These are phyloP conservation scores for Gerris lacustris DNA, from an alignment of 2,888 invertebrate genomes.

Conservation along the genomic window DNA sequence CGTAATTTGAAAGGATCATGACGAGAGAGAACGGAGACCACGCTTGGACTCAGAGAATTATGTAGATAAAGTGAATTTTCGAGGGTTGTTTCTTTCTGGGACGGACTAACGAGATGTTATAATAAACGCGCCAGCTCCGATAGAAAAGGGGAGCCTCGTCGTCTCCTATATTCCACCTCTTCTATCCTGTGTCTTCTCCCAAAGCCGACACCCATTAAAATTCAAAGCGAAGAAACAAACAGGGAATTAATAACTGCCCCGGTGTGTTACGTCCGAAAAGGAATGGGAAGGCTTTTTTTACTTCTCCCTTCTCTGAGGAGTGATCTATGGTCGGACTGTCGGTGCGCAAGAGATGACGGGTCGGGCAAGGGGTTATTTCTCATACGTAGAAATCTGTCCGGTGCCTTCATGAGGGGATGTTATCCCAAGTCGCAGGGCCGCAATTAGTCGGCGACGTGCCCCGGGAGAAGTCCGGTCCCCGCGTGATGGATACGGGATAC, in stretches of 20 bases:
- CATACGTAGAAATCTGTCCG: background rate
- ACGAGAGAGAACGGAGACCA: no score
- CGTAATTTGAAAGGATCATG: no score
- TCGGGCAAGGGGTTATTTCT: background rate
- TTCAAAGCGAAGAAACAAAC: background rate
- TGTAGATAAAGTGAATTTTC: conserved; percentile 1
- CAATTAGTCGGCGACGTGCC: background rate
- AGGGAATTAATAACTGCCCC: background rate
- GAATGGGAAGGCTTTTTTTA: background rate
- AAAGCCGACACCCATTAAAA: background rate
- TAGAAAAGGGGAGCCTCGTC: no score
- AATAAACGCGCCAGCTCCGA: background rate
- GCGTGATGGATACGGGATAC: background rate
- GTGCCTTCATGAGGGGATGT: no score
- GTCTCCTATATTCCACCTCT: no score
- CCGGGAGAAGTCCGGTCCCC: background rate
- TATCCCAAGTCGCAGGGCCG: background rate
- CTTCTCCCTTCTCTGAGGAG: background rate
- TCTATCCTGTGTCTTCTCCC: no score
- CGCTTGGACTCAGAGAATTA: background rate
- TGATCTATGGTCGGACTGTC: conserved; percentile 3
- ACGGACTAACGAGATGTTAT: background rate
- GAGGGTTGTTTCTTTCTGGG: background rate
- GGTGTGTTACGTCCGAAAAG: background rate
- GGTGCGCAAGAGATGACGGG: background rate